phyloP scores from a whole-genome alignment of 1,140 invertebrate species.

The fruit fly (Drosophila melanogaster) region DNA sequence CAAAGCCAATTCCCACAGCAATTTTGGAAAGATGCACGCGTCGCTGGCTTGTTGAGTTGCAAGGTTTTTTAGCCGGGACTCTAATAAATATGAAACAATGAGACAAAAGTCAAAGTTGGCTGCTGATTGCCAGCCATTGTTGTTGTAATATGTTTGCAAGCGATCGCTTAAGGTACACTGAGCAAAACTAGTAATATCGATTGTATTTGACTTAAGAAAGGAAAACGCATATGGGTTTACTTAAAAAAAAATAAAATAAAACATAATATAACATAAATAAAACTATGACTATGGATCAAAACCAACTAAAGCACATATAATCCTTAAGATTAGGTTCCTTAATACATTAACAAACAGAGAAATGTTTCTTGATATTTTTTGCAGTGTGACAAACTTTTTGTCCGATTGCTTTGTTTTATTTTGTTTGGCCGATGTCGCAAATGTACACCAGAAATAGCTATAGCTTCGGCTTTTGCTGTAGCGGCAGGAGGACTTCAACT shows the following conservation, averaged over 20 bases:
- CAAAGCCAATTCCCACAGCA: slow-evolving; percentile 75
- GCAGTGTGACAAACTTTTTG: slow-evolving; percentile 26
- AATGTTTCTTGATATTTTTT: background rate
- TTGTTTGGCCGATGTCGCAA: slow-evolving; percentile 57
- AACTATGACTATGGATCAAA: no score
- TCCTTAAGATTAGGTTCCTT: no score
- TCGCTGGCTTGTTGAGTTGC: slow-evolving; percentile 69
- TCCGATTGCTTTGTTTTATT: slow-evolving; percentile 35
- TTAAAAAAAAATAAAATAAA: background rate
- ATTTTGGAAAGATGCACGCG: slow-evolving; percentile 75
- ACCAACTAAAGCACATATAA: no score
- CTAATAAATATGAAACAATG: slow-evolving; percentile 83
- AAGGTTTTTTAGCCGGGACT: slow-evolving; percentile 46
- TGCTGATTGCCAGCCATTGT: slow-evolving; percentile 48
- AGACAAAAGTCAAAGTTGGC: slow-evolving; percentile 70
- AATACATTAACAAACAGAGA: no score
- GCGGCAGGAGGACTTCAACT: slow-evolving; percentile 44
- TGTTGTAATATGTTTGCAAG: slow-evolving; percentile 36
- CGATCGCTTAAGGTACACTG: slow-evolving; percentile 21
- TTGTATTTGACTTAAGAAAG: background rate
- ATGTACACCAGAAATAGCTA: slow-evolving; percentile 39
- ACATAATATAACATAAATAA: background rate
- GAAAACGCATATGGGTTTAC: no score
- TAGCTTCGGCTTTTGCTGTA: slow-evolving; percentile 11
- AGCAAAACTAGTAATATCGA: background rate